Base-by-base conservation (phyloP, 2,888 invertebrate genomes). In the Papilio demoleus region DNA sequence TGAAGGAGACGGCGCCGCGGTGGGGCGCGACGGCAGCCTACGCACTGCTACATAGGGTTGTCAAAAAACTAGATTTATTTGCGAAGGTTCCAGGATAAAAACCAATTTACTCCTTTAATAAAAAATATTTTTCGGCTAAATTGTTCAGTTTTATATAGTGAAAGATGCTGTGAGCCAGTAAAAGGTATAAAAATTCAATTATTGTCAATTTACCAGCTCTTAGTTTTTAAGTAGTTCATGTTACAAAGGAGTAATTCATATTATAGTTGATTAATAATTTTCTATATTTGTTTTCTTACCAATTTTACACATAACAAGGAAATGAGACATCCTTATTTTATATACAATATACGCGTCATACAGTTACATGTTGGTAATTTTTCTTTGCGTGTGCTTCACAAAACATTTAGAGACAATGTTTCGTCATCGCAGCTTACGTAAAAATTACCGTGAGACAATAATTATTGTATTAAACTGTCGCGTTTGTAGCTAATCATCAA, bases 1-100 rank as follows among this genome's bases (percentile, higher is more conserved):
- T 74, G 88, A 9, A 68, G 56, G 63, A 45, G 63, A 65, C 36
- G 68, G 45, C 50, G 88, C 87, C 88, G 88, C 83, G 80, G 79
- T 77, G 79, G 80, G 85, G 80, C 81, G 81, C 72, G 76, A 75
- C 75, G 72, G 40, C 77, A 72, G 74, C 84, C 88, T 85, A 88
- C 90, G 85, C 87, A 75, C 76, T 73, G 73, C 72, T 74, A 73
- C 76, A 67, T 67, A 72, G 72, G 71, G 71, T 47, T 68, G 65
- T 67, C 65, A 69, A 9, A n/a, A 65, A 47, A 19, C n/a, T 31
- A 45, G 19, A 47, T 59, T 22, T 14, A 22, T 5, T 9, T 38
- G 0, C 22, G 31, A 56, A 56, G 24, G 27, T 53, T 53, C 53
- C 53, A 27, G 12, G 27, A 27, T n/a, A 27, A 53, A 38, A n/a